Percentiles rank a stretch among this genome's conserved stretches.
Conservation (phyloP, 2,113 vertebrate genomes). For the Fulmarus glacialis region DNA sequence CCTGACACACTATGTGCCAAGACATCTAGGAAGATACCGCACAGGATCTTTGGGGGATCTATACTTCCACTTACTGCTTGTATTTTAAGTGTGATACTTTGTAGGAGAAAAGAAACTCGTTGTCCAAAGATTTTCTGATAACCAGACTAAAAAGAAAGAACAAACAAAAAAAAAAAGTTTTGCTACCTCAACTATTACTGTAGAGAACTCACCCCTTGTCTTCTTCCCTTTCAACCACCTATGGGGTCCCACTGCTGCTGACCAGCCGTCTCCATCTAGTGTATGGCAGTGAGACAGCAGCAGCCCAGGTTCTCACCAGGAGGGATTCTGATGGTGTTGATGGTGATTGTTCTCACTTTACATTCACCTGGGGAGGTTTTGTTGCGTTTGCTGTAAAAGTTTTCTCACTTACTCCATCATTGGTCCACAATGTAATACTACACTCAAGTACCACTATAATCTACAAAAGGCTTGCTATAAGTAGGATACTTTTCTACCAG, state of each 20-base stretch:
- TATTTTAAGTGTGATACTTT: background rate
- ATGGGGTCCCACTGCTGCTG: background rate
- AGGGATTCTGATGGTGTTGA: background rate
- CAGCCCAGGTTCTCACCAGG: background rate
- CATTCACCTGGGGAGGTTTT: background rate
- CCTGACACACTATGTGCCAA: background rate
- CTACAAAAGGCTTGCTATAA: background rate
- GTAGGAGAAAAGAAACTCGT: background rate
- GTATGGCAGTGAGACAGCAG: background rate
- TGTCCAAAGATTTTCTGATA: background rate
- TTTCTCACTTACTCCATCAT: background rate
- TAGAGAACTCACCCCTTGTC: background rate
- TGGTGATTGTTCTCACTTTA: background rate
- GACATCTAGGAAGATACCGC: background rate
- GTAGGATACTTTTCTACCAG: background rate
- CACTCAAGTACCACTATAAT: background rate
- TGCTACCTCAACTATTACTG: background rate
- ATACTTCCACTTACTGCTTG: background rate
- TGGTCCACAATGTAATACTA: rapidly evolving
- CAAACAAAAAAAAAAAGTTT: background rate
- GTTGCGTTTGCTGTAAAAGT: background rate
- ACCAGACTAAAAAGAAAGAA: background rate
- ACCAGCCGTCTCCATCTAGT: background rate
- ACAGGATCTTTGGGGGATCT: background rate
- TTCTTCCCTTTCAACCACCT: background rate